Base-by-base conservation (phyloP, 2,888 invertebrate species). In the Mimas tiliae region DNA sequence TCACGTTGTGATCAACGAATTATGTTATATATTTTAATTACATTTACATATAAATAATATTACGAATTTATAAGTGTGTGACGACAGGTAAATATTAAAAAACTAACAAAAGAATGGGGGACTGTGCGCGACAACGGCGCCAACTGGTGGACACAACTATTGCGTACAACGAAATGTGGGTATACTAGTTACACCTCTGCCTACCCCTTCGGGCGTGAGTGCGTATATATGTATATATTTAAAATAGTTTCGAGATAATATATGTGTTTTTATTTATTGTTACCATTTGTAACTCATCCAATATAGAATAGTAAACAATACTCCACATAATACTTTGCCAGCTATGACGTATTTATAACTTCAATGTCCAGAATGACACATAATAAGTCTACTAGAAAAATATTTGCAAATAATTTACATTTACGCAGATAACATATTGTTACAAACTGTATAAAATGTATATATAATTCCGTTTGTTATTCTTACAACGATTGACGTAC, bases 381-480 rank as follows among this genome's bases (percentile, higher is more conserved):
- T 6, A 74, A 74, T n/a, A 11, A 69, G 65, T 71, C 70, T 65
- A 63, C 63, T 52, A 71, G 68, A 76, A n/a, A n/a, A n/a, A 72
- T 71, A 72, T 71, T 67, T 73, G 68, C 67, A 65, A 64, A 69
- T 68, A n/a, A 67, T 64, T 66, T 66, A 48, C 66, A 67, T 64
- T 9, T 67, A 42, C 67, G 67, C 48, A 48, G 48, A n/a, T n/a
- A n/a, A n/a, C n/a, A n/a, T n/a, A 34, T 64, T 65, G 50, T 19
- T 62, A 16, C 62, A 48, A 58, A 51, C 21, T 62, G 42, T n/a
- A 27, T 6, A 51, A n/a, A n/a, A n/a, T n/a, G n/a, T n/a, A n/a
- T n/a, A n/a, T 62, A 51, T 27, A 11, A 34, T 21, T 1, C 1
- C 12, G 62, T 14, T 51, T 64, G n/a, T n/a, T n/a, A n/a, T n/a